Evolutionary conservation across 2,113 vertebrate genomes (phyloP).

Genomic region (Rhinoptilus africanus): DNA sequence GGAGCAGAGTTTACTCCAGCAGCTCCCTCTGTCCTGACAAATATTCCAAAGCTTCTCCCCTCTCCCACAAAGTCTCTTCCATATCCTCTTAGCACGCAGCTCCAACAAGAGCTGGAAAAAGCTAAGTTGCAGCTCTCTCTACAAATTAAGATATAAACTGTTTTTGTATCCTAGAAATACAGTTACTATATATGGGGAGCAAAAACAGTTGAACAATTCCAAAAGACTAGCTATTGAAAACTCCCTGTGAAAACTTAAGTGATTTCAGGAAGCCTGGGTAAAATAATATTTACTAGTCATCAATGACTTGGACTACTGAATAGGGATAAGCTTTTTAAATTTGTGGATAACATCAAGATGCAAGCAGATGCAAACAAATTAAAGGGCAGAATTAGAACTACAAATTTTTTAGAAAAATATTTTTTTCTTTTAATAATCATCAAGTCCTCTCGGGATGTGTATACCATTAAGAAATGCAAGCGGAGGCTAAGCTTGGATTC

Average conservation of each 20-base stretch:
- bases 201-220: not conserved
- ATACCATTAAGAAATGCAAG: not conserved
- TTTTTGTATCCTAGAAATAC: not conserved
- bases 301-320: not conserved
- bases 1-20: not conserved
- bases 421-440: not conserved
- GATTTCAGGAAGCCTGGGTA: not conserved
- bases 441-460: rapidly evolving
- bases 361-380: not conserved
- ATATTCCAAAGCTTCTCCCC: not conserved
- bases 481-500: not conserved
- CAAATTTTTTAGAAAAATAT: not conserved
- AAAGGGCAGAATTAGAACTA: not conserved
- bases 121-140: not conserved
- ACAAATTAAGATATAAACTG: not conserved
- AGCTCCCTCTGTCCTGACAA: not conserved
- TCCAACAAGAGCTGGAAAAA: not conserved
- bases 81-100: not conserved
- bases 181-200: not conserved
- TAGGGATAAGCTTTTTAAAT: not conserved
- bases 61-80: not conserved
- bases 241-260: not conserved
- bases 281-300: not conserved
- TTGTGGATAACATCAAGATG: not conserved
- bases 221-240: not conserved